Evolutionary conservation across 2,888 invertebrate species (phyloP), one percentile per base, ranked within the genome.

Genomic region (Chorisops tibialis): DNA sequence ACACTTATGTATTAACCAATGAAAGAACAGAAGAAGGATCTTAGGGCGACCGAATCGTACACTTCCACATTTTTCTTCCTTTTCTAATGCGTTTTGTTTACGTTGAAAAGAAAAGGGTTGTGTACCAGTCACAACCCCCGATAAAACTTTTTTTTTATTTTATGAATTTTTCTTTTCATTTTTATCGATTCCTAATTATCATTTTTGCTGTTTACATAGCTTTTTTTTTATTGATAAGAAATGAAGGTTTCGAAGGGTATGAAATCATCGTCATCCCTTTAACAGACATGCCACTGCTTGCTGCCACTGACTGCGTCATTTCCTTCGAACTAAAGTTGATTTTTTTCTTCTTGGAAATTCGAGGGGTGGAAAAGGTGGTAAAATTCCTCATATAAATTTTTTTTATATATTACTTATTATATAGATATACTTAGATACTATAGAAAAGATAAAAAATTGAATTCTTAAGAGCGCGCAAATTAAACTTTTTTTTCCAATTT

Each of bases 121-220:
- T 9, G 5, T 30, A 5, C 30, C 30, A 5, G 7, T 30, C 30
- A 30, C 30, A 30, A 9, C 9, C 30, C 9, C 9, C 7, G 5
- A 30, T 7, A 30, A 30, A 9, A 30, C 5, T 9, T 2, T 30
- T 9, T 9, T 19, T 19, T 39, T 52, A 38, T 43, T 35, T 21
- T 30, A 3, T 56, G 21, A 56, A 56, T 18, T 35, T 45, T 24
- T 43, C 30, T 45, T 56, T 39, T 45, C 14, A 45, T 59, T 49
- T 63, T 49, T 61, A 63, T 63, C 63, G 63, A 63, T 63, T 63
- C 61, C 61, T 63, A 63, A 63, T 63, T 63, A 63, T 56, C 58
- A 22, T 35, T 41, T 24, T 35, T 50, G 56, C 61, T 63, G 56
- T 56, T 56, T 56, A 45, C 45, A 45, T 56, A 43, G 56, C 61